phyloP scores from a whole-genome alignment of 2,797 vertebrate species.

The Echiichthys vipera region DNA sequence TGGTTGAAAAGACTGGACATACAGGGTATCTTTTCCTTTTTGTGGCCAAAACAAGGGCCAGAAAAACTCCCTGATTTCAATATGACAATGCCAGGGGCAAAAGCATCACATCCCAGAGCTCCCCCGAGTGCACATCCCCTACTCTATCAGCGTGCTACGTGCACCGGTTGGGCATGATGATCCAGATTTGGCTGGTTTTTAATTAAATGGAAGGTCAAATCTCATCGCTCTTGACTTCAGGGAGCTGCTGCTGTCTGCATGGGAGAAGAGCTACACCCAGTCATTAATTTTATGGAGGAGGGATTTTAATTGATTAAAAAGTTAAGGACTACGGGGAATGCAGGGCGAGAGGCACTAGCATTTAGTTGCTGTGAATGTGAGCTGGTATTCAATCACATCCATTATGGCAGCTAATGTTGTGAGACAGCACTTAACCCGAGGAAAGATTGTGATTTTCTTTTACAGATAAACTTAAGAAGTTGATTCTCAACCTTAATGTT shows the following conservation, averaged over 20 bases:
- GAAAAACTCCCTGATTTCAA: slow-evolving; percentile 77
- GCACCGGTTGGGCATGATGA: slow-evolving; percentile 68
- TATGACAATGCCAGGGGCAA: slow-evolving; percentile 85
- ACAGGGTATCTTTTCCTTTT: slow-evolving; percentile 52
- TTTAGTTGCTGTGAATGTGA: slow-evolving; percentile 50
- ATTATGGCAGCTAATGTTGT: slow-evolving; percentile 24
- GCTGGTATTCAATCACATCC: slow-evolving; percentile 25
- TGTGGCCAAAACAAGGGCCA: slow-evolving; percentile 53
- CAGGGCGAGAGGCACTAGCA: slow-evolving; percentile 37
- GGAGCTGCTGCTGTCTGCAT: slow-evolving; percentile 79
- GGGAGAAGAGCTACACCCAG: slow-evolving; percentile 76
- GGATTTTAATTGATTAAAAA: slow-evolving; percentile 84
- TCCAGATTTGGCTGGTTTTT: slow-evolving; percentile 85
- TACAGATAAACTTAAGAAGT: background rate
- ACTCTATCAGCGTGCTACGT: slow-evolving; percentile 55
- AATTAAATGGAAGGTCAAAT: slow-evolving; percentile 87
- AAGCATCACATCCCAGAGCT: slow-evolving; percentile 73
- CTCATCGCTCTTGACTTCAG: slow-evolving; percentile 80
- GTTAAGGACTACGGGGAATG: slow-evolving; percentile 75
- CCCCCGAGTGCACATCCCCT: slow-evolving; percentile 63
- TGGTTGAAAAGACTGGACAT: slow-evolving; percentile 62
- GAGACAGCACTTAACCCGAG: slow-evolving; percentile 22
- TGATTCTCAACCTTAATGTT: background rate
- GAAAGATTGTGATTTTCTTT: slow-evolving; percentile 23
- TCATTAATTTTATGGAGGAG: slow-evolving; percentile 82